Evolutionary conservation across 1,140 invertebrate genomes (phyloP), one percentile per base, ranked within the genome.

Genomic region (Drosophila guanche): DNA sequence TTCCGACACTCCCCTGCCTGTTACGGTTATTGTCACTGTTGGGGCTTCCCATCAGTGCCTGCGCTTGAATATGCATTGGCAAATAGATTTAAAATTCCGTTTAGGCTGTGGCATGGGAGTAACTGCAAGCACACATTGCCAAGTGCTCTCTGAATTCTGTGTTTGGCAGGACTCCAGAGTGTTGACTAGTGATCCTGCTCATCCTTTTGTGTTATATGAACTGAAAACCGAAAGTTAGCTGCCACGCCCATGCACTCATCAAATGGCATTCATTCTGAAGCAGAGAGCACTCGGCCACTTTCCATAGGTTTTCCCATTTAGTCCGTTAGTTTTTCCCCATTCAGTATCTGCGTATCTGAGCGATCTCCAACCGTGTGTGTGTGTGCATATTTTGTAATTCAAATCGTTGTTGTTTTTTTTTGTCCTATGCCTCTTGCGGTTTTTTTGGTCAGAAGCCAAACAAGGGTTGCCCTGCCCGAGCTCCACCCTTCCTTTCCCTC

Each of bases 381-480:
- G 55, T 45, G 60, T 51, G 55, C 63, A 80, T 72, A 86, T 73
- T 74, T 81, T 86, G 81, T 86, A 86, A 88, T 77, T 88, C 59
- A 75, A 86, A 78, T 80, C 81, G 65, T 46, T 58, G 63, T 62
- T 58, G 25, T 58, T 20, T 58, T 66, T 62, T 58, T 33, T 58
- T n/a, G n/a, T 59, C 66, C 70, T 69, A 55, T 52, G 72, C 58
- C 57, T 37, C 8, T 68, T 86, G 81, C 75, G 83, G 81, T 81
- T 88, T 81, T 83, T 86, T 86, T 86, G 81, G 81, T 86, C 63
- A 86, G 81, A 86, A 86, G 81, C 81, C 81, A 78, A 61, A 86
- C 83, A 86, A 86, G 62, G 41, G 59, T 46, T 73, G 54, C 53
- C 54, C 67, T 77, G 66, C 46, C 43, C 54, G 62, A 27, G 41